These are phyloP conservation scores for Taxidea taxus DNA, from an alignment of 2,113 vertebrate species.

Conservation along the genomic window DNA sequence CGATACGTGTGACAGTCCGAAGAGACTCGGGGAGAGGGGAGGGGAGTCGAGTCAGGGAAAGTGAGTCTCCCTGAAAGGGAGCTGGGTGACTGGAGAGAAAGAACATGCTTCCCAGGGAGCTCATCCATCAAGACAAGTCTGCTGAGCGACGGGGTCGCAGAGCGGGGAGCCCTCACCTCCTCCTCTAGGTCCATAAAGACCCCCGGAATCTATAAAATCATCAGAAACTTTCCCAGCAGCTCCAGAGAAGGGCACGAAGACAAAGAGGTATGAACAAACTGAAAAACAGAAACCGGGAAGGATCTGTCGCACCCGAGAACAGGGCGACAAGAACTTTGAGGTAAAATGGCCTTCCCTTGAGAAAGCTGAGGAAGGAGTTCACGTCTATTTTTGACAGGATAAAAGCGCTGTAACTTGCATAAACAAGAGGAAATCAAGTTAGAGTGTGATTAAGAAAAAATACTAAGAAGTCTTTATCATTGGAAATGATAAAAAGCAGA, in stretches of 20 bases:
- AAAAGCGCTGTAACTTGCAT: background rate
- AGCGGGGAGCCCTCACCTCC: background rate
- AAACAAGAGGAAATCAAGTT: background rate
- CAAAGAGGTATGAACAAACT: background rate
- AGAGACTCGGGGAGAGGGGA: background rate
- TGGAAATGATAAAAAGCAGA: background rate
- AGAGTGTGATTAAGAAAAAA: background rate
- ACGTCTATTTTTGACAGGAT: background rate
- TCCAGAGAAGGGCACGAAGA: background rate
- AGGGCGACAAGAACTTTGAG: background rate
- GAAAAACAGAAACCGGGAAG: background rate
- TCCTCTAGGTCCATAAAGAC: background rate
- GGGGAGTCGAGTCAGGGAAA: background rate
- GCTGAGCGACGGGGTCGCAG: background rate
- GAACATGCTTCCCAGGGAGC: background rate
- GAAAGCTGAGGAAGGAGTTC: background rate
- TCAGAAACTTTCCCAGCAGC: background rate
- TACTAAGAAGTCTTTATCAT: background rate
- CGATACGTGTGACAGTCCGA: background rate
- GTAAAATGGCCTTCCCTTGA: background rate
- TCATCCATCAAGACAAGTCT: background rate
- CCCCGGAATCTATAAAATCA: background rate
- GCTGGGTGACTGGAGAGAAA: background rate
- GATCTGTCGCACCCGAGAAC: background rate
- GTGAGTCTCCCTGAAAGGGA: background rate